Base-by-base conservation (phyloP, 2,888 invertebrate species). In the Amphimallon solstitiale region DNA sequence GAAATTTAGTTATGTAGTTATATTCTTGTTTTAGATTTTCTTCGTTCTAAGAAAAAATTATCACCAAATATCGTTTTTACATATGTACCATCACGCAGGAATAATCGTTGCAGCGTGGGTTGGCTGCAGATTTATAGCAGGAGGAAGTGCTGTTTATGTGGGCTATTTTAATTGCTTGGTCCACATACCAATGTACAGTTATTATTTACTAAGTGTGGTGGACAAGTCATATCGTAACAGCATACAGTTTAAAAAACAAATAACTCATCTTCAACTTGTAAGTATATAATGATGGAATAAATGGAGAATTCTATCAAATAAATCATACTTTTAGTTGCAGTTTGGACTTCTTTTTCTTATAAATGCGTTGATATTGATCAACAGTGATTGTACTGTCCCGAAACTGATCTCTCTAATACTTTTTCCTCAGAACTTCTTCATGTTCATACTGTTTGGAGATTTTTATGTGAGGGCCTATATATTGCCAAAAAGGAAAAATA, bases 61-160 rank as follows among this genome's bases (percentile, higher is more conserved):
- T 71, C 89, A 87, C 66, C 95, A 95, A 83, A 86, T 94, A 12
- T 87, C 92, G 1, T 94, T 94, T 76, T 85, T 95, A 23, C 95
- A 95, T 77, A 88, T 94, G 2, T 94, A 94, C 77, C 95, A 95
- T 80, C 95, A 95, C 78, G 85, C 89, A 0, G 92, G 92, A 0
- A 94, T 95, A 93, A 87, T 91, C 0, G 37, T 88, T 4, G 85
- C 88, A 0, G 83, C 85, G 65, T 94, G 92, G 89, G 78, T 82
- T 14, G 87, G 84, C 1, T 77, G 81, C 1, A 91, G 89, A 82
- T 90, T 86, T 73, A 73, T 86, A 0, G 84, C 87, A 80, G 92
- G 92, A 76, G 92, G 92, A 0, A 90, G 91, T 74, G 87, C 86
- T 0, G 83, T 87, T 4, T 82, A 87, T 66, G 81, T 92, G 17